Conservation (phyloP, 92 coral and sea anemone genomes). For the Anthopleura xanthogrammica region DNA sequence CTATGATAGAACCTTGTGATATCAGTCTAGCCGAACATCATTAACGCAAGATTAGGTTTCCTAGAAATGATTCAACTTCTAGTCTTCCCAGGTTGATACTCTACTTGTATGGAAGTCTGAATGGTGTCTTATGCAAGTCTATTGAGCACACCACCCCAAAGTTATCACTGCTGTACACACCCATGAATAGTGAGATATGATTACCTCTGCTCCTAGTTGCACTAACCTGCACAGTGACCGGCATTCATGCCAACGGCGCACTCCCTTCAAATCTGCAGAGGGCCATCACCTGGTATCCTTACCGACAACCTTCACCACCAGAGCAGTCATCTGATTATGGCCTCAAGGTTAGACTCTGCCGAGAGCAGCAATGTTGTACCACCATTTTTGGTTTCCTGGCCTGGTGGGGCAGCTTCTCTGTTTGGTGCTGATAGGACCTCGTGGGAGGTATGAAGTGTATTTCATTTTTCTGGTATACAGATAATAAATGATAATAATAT, state of each 20-base stretch:
- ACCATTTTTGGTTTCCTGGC: neutral
- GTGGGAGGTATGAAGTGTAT: constrained; percentile 7
- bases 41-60: neutral
- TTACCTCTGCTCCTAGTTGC: neutral
- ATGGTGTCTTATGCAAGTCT: constrained; percentile 3
- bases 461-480: neutral
- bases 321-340: neutral
- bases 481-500: neutral
- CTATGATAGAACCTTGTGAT: constrained; percentile 23
- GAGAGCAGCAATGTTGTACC: neutral
- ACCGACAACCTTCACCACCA: neutral
- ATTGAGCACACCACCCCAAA: neutral
- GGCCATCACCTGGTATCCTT: neutral
- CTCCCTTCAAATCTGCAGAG: neutral
- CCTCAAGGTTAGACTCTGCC: neutral
- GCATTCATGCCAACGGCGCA: neutral
- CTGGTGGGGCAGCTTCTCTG: constrained; percentile 8
- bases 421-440: neutral
- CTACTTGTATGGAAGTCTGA: neutral
- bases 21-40: constrained; percentile 30
- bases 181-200: neutral
- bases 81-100: neutral
- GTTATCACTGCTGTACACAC: constrained; percentile 1
- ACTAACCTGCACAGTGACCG: neutral
- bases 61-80: constrained; percentile 2